Base-by-base conservation (phyloP, 2,888 invertebrate genomes). In the Trissolcus japonicus region DNA sequence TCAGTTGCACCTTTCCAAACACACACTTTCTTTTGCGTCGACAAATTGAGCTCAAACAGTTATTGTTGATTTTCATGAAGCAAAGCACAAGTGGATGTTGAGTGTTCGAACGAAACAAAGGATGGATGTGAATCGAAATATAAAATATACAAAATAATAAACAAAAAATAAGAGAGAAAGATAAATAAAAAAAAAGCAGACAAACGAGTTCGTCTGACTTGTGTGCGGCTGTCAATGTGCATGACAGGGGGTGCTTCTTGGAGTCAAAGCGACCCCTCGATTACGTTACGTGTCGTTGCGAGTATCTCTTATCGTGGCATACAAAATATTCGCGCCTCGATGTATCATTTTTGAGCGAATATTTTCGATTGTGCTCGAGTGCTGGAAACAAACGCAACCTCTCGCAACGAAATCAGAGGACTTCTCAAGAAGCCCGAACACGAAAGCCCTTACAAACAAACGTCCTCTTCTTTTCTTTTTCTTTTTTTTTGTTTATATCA, bases 191-290 rank as follows among this genome's bases (percentile, higher is more conserved):
- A 35, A 54, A 76, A 14, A 35, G 55, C 43, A 71, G 62, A 63
- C 25, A 61, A 71, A 61, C 25, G 62, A 59, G 46, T 72, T 59
- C 48, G 69, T 86, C 83, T 85, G 85, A 86, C 84, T 84, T 84
- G 85, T 85, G 86, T 86, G 86, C 86, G 86, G 84, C 85, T 86
- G 86, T 86, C 85, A 85, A 85, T 83, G 75, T 82, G 79, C 65
- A 84, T 84, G 85, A 86, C 85, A 86, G 86, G 83, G 81, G 83
- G 81, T 78, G 46, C 56, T 56, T 62, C 62, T 74, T 67, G 46
- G n/a, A 66, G 74, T 62, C 74, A 61, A 67, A 40, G 56, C 61
- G 55, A 61, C 43, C 60, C 59, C 60, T 48, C 21, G 48, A 61
- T 51, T 48, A 35, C 48, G 17, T 62, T 74, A 74, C 48, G 50